Evolutionary conservation across 2,888 invertebrate species (phyloP).

Genomic region (Lottia gigantea): DNA sequence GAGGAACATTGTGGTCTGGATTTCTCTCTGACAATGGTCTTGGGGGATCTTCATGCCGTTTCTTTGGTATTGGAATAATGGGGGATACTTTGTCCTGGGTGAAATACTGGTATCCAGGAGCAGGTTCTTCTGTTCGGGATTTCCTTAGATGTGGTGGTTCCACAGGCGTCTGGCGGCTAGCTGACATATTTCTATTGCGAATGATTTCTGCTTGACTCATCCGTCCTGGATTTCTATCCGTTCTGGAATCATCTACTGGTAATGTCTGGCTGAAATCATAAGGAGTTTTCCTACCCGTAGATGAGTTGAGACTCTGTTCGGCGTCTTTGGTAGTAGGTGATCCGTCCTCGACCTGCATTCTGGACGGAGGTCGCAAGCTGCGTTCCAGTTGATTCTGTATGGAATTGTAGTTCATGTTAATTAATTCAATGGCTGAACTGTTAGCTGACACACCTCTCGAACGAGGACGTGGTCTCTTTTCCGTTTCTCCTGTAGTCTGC

Average conservation of each 20-base stretch:
- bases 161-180: neutral
- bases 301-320: neutral
- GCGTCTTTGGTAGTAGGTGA: neutral
- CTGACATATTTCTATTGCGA: neutral
- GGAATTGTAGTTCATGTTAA: neutral
- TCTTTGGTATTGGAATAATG: neutral
- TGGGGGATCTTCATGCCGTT: neutral
- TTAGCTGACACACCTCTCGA: neutral
- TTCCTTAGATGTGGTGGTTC: neutral
- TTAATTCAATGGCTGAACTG: neutral
- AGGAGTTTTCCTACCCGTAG: neutral
- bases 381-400: conserved; percentile 1
- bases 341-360: neutral
- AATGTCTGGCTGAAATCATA: neutral
- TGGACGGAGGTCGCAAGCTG: neutral
- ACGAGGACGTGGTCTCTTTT: neutral
- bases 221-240: neutral
- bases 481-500: neutral
- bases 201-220: neutral
- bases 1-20: neutral
- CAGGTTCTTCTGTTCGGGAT: neutral
- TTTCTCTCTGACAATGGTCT: neutral
- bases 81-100: conserved; percentile 2
- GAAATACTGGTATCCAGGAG: neutral
- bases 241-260: neutral